Base-by-base conservation (phyloP, 2,888 invertebrate genomes). In the Brenthis hecate region DNA sequence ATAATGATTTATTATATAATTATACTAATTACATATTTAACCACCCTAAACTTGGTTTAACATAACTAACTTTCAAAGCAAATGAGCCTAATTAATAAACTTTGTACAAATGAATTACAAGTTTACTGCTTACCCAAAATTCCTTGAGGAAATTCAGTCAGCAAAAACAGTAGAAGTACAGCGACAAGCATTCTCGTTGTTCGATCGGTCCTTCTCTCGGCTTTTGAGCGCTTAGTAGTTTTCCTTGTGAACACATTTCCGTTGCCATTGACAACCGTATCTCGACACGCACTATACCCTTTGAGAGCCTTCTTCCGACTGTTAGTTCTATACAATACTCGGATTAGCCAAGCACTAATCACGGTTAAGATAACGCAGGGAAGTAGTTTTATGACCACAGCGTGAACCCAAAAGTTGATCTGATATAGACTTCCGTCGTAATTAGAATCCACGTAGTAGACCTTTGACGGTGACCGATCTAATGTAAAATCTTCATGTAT, bases 181-280 rank as follows among this genome's bases (percentile, higher is more conserved):
- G 98, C 98, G 1, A 98, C 94, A 60, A 98, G 91, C 95, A 98
- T 97, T 81, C 95, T 95, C 0, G 98, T 98, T 0, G 98, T 98
- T 56, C 98, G 93, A 81, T 98, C 97, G 0, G 92, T 90, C 55
- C 91, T 80, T 1, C 88, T 77, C 73, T 92, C 92, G 0, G 91
- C 88, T 67, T 92, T 92, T 2, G 90, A 82, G 1, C 91, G 80
- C 70, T 92, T 92, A 0, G 90, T 87, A 0, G 88, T 80, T 73
- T 89, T 91, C 66, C 87, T 85, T 0, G 87, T 87, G 54, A 92
- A 90, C 0, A 91, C 78, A 70, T 89, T 91, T 2, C 90, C 87
- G 69, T 88, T 87, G 16, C 86, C 85, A 78, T 85, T 88, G 36
- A 83, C 83, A 14, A 85, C 86, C 0, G 85, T 78, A n/a, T 82